Evolutionary conservation across 1,140 invertebrate genomes (phyloP).

Genomic region (Aricia agestis): DNA sequence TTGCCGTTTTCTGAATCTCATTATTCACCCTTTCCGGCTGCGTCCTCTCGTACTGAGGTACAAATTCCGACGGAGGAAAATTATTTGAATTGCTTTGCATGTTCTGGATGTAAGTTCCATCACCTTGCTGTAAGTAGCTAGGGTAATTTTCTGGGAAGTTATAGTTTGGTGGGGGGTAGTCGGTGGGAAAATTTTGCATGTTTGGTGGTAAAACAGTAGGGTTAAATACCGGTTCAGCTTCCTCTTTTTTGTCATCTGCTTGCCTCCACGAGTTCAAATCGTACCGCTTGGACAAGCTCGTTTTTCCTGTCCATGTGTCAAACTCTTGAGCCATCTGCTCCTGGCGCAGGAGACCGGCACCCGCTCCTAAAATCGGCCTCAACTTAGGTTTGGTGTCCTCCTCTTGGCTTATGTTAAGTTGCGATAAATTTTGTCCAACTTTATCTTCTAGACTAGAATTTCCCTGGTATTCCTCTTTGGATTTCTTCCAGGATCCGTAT

Average conservation of each 20-base stretch:
- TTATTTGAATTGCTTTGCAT: constrained; percentile 36
- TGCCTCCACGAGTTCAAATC: constrained; percentile 66
- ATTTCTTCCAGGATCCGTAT: constrained; percentile 67
- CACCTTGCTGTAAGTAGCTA: constrained; percentile 63
- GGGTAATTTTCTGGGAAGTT: constrained; percentile 51
- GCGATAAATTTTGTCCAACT: constrained; percentile 45
- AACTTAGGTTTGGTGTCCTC: constrained; percentile 60
- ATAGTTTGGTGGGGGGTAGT: constrained; percentile 49
- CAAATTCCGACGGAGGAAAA: constrained; percentile 34
- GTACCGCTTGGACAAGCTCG: constrained; percentile 52
- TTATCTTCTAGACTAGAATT: constrained; percentile 41
- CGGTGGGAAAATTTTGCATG: constrained; percentile 38
- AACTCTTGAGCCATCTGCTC: constrained; percentile 56
- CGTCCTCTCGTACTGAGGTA: constrained; percentile 36
- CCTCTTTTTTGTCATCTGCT: constrained; percentile 49
- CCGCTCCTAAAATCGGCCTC: constrained; percentile 62
- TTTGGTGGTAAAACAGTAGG: constrained; percentile 50
- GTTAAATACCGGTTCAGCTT: constrained; percentile 47
- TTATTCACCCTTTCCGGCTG: constrained; percentile 51
- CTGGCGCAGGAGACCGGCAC: constrained; percentile 54
- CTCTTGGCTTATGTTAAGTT: constrained; percentile 54
- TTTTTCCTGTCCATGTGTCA: constrained; percentile 54
- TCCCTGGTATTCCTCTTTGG: constrained; percentile 39
- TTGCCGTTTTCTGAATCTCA: constrained; percentile 51
- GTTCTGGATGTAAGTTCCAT: constrained; percentile 61